Base-by-base conservation (phyloP, 2,113 vertebrate species). In the Gila orcuttii region DNA sequence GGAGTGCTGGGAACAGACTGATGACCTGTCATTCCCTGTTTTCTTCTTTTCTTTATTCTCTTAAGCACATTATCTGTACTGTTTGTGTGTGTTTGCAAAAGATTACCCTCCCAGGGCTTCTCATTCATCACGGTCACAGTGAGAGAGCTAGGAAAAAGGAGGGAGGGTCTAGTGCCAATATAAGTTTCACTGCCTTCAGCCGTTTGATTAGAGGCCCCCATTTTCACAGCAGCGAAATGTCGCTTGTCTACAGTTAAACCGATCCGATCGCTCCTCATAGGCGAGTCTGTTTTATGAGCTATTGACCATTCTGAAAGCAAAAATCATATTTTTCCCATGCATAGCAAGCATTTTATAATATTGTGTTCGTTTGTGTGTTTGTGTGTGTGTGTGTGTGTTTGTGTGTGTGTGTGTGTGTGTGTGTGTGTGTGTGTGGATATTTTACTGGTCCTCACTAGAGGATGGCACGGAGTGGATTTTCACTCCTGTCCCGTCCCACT, bases 61-160 rank as follows among this genome's bases (percentile, higher is more conserved):
- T 78, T 79, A 50, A 83, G 74, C 68, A 33, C 52, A 73, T 87
- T 87, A 87, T 87, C 47, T 57, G 17, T 55, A 25, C 28, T 25
- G 59, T 36, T 64, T 73, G 68, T 79, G 84, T 79, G 84, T 10
- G 33, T 71, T 47, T 83, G 81, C 33, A 57, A 82, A 86, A 78
- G 60, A 76, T 83, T 57, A 68, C 33, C 31, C 76, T 80, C 45
- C 75, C 36, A 47, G 28, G 64, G 74, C 64, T 28, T 62, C 87
- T 69, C 83, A 85, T 88, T 88, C 9, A 85, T 88, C 79, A 82
- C 59, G 2, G 71, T 82, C 83, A 10, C 23, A 45, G 55, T 75
- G n/a, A 47, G 23, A 79, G 19, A 71, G 45, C 66, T 50, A 47
- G n/a, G 21, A 36, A 52, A n/a, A 13, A 10, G 10, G 10, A 73